Conservation (phyloP, 1,140 invertebrate genomes). For the Sipha flava region DNA sequence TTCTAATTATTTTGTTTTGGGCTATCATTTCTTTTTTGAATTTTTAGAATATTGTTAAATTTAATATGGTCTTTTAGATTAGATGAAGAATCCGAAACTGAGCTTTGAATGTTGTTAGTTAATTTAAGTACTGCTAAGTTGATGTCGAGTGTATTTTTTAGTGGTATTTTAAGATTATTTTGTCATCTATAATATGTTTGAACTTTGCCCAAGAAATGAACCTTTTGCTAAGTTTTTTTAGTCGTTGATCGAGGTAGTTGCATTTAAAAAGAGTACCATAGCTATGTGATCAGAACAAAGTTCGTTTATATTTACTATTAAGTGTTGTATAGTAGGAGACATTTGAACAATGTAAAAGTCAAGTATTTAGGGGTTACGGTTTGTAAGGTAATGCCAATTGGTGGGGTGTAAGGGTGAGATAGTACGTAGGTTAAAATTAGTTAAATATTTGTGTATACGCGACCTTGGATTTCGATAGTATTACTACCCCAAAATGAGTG, state of each 20-base stretch:
- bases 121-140: not conserved
- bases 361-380: not conserved
- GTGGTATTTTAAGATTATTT: no score
- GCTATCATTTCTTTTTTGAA: not conserved
- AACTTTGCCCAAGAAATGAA: no score
- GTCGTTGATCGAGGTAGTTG: no score
- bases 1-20: not conserved
- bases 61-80: not conserved
- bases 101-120: not conserved
- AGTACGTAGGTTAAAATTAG: not conserved
- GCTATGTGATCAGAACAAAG: no score
- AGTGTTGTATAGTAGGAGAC: not conserved
- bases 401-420: not conserved
- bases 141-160: no score
- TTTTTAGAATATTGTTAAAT: not conserved
- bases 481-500: not conserved
- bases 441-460: not conserved
- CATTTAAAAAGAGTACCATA: no score
- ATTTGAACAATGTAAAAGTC: not conserved
- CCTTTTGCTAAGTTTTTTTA: no score
- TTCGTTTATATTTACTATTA: no score
- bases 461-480: not conserved
- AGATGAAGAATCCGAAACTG: not conserved
- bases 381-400: not conserved
- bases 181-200: no score